Percentiles rank a stretch among this genome's conserved stretches.
Evolutionary conservation across 1,140 invertebrate species (phyloP).

Genomic region (Pseudoatta argentina): DNA sequence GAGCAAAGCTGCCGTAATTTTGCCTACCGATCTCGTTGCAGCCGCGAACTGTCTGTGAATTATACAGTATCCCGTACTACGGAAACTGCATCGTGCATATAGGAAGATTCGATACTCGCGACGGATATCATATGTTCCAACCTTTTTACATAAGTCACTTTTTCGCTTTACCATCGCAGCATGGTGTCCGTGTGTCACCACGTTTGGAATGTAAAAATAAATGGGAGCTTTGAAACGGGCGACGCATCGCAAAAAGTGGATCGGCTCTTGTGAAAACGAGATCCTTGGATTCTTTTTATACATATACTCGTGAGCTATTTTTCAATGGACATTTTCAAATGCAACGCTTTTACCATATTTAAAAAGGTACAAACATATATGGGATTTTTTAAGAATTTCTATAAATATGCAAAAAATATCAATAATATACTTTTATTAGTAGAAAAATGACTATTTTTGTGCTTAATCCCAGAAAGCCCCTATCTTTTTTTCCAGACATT

Average conservation of each 20-base stretch:
- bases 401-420: background rate
- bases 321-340: constrained; percentile 8
- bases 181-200: background rate
- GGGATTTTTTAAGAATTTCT: background rate
- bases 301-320: background rate
- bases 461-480: background rate
- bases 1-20: constrained; percentile 19
- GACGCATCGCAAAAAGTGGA: constrained; percentile 14
- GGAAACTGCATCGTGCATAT: background rate
- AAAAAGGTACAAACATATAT: background rate
- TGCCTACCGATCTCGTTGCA: constrained; percentile 4
- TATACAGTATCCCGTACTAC: background rate
- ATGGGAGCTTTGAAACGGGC: constrained; percentile 29
- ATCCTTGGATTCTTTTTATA: constrained; percentile 36
- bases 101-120: constrained; percentile 9
- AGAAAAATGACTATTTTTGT: background rate
- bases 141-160: constrained; percentile 19
- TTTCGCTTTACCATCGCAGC: background rate
- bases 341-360: background rate
- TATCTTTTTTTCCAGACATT: no score
- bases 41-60: background rate
- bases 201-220: constrained; percentile 38
- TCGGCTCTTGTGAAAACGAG: constrained; percentile 40
- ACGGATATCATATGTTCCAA: background rate
- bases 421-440: background rate